These are phyloP conservation scores for Thysanoteuthis rhombus DNA, from an alignment of 2,888 invertebrate genomes.

Conservation along the genomic window DNA sequence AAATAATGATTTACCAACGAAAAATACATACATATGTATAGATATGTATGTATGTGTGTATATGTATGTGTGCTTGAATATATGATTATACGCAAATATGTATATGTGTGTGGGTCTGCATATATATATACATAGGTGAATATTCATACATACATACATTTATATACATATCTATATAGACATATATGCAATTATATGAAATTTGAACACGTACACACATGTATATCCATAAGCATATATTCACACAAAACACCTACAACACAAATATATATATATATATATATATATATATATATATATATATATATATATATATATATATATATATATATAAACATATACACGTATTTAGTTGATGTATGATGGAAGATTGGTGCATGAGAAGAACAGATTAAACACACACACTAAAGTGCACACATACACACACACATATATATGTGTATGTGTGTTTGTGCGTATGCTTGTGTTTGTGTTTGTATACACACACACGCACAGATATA, in stretches of 20 bases:
- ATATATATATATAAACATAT: neutral
- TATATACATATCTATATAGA: neutral
- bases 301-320: neutral
- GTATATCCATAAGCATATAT: neutral
- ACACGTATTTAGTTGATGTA: too few species aligned
- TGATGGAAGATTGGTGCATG: too few species aligned
- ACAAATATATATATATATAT: neutral
- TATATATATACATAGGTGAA: neutral
- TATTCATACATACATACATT: neutral
- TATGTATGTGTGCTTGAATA: neutral
- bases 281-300: neutral
- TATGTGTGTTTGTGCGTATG: neutral
- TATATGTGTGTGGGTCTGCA: neutral
- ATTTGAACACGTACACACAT: neutral
- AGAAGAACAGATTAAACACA: too few species aligned
- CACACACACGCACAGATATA: neutral
- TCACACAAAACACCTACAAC: neutral
- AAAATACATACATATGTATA: neutral
- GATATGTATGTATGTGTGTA: neutral
- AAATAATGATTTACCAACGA: neutral
- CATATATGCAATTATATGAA: neutral
- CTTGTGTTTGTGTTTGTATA: neutral
- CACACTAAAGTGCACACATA: too few species aligned
- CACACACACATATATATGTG: too few species aligned
- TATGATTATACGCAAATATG: neutral